Base-by-base conservation (phyloP, 2,888 invertebrate genomes). In the Leucophenga maculata region DNA sequence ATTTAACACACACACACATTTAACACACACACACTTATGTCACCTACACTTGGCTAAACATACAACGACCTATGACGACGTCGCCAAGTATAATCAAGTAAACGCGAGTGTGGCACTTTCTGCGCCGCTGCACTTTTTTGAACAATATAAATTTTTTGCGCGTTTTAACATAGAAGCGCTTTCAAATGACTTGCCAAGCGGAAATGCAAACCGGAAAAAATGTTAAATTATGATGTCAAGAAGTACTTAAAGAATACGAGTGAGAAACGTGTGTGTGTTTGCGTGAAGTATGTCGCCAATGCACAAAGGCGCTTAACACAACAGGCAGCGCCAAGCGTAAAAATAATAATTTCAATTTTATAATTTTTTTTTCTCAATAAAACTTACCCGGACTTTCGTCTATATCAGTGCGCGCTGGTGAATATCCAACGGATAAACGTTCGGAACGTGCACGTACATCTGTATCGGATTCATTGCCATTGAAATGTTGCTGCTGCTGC, bases 371-470 rank as follows among this genome's bases (percentile, higher is more conserved):
- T 39, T 39, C 6, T 39, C 3, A 8, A 39, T 16, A 13, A 11
- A 20, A 79, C 87, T 88, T 83, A 89, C 89, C 88, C 68, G 89
- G 89, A 83, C 89, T 89, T 75, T 89, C 89, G 75, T 87, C 88
- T 72, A 87, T 85, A 68, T 88, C 88, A 72, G 86, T 86, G 69
- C 88, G 87, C 77, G 88, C 88, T 59, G 89, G 89, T 69, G 89
- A 89, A 74, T 86, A 89, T n/a, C 87, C 85, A 69, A 87, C 84
- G 75, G 86, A 86, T 66, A 88, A 82, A 69, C 88, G 82, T 77
- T 89, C 89, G 60, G 88, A 85, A 60, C 89, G 87, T 75, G 88
- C 86, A 78, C 88, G 85, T 64, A 79, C 84, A 78, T 89, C 89
- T 67, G 87, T 84, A 75, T 89, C 89, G 68, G 88, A 88, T 77